These are phyloP conservation scores for Dicyrtoma fusca DNA, from an alignment of 2,888 invertebrate genomes.

Conservation along the genomic window DNA sequence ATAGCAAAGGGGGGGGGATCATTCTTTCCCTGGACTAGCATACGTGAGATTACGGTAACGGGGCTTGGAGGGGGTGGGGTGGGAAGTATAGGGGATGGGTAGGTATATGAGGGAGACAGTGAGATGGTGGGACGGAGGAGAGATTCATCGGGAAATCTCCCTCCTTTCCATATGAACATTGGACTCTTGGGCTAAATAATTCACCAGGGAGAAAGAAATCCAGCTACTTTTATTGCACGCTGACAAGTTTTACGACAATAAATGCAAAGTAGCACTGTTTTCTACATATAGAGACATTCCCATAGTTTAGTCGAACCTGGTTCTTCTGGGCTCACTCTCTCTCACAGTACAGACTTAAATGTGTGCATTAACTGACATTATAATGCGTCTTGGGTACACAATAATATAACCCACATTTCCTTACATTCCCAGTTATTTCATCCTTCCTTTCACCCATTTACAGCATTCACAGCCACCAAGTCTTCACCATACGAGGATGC, in stretches of 20 bases:
- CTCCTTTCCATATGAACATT: conserved; percentile 27
- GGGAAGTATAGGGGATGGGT: background rate
- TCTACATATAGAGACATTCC: no score
- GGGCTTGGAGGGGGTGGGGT: background rate
- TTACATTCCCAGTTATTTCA: conserved; percentile 25
- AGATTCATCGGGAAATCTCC: conserved; percentile 28
- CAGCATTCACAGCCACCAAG: background rate
- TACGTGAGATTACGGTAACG: background rate
- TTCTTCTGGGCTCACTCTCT: no score
- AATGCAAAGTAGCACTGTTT: conserved; percentile 40
- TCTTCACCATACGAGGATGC: no score
- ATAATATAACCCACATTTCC: conserved; percentile 24
- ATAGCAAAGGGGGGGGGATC: background rate
- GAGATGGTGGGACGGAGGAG: conserved; percentile 4
- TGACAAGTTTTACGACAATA: conserved; percentile 43
- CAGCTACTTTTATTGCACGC: conserved; percentile 41
- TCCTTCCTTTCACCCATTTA: conserved; percentile 19
- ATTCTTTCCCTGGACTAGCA: background rate
- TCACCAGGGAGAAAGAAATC: conserved; percentile 37
- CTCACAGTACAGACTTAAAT: no score
- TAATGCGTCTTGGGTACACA: conserved; percentile 14
- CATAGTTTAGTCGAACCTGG: no score
- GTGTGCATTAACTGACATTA: conserved; percentile 10
- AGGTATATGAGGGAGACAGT: background rate
- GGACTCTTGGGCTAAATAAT: conserved; percentile 42